Evolutionary conservation across 2,888 invertebrate species (phyloP).

Genomic region (Xanthorhoe spadicearia): DNA sequence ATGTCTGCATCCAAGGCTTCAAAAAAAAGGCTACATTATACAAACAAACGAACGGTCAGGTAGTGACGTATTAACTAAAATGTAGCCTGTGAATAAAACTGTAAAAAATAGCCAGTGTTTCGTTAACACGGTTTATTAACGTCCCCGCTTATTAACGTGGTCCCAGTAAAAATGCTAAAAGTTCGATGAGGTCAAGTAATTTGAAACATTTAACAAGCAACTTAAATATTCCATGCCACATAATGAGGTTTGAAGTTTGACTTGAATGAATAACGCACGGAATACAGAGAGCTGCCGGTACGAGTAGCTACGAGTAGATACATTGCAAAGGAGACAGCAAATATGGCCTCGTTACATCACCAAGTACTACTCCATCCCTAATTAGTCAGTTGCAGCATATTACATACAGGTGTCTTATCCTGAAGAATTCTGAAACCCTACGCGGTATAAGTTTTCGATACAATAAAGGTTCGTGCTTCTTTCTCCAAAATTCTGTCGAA

Average conservation of each 20-base stretch:
- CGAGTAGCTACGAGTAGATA: too few species aligned
- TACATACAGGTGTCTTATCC: neutral
- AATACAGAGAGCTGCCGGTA: conserved; percentile 2
- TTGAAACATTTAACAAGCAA: conserved; percentile 24
- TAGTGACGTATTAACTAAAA: too few species aligned
- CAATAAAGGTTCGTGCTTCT: neutral
- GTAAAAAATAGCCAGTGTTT: neutral
- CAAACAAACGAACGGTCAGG: too few species aligned
- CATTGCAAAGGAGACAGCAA: neutral
- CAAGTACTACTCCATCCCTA: neutral
- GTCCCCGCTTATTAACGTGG: neutral
- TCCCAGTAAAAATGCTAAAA: conserved; percentile 18
- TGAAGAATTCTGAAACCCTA: neutral
- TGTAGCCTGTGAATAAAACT: neutral
- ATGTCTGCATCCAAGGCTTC: too few species aligned
- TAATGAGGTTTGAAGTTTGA: conserved; percentile 23
- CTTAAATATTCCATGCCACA: conserved; percentile 21
- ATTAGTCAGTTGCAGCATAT: neutral
- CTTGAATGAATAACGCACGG: conserved; percentile 7
- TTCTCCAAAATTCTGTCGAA: conserved; percentile 1
- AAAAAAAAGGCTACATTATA: too few species aligned
- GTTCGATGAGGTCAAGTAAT: conserved; percentile 15
- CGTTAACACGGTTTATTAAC: neutral
- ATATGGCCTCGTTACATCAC: neutral
- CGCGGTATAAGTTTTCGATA: neutral